These are phyloP conservation scores for Neopelma chrysocephalum DNA, from an alignment of 2,797 vertebrate genomes.

Conservation along the genomic window DNA sequence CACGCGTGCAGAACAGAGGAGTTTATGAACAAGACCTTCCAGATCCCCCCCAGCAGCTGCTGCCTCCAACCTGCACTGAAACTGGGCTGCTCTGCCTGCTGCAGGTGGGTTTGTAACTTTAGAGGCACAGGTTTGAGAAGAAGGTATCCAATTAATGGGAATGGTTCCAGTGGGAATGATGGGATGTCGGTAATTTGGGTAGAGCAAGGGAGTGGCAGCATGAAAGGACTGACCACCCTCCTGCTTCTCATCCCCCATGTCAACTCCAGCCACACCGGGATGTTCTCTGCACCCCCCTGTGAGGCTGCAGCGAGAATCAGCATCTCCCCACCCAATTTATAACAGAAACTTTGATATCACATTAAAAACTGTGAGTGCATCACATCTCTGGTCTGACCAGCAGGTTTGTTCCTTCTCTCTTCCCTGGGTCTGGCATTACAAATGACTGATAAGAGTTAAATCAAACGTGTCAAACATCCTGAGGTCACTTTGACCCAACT, in stretches of 20 bases:
- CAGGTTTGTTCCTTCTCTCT: background rate
- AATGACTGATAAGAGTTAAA: background rate
- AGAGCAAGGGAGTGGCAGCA: accelerated
- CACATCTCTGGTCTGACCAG: background rate
- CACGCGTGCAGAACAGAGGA: background rate
- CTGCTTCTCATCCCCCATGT: background rate
- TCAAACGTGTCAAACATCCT: accelerated
- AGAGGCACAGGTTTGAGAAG: background rate
- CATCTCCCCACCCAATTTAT: background rate
- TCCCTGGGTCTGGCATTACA: background rate
- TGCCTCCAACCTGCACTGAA: background rate
- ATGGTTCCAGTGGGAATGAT: background rate
- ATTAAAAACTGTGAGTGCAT: background rate
- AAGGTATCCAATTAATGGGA: background rate
- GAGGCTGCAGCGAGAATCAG: background rate
- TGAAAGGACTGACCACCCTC: background rate
- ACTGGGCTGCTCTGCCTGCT: background rate
- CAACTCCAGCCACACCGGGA: background rate
- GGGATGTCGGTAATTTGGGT: background rate
- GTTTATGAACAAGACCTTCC: background rate
- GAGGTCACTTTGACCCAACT: background rate
- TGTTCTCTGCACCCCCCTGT: background rate
- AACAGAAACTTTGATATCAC: background rate
- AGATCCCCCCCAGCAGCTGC: background rate
- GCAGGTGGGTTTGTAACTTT: background rate